These are phyloP conservation scores for Axea sp. DNA, from an alignment of 2,888 invertebrate species.

Conservation along the genomic window DNA sequence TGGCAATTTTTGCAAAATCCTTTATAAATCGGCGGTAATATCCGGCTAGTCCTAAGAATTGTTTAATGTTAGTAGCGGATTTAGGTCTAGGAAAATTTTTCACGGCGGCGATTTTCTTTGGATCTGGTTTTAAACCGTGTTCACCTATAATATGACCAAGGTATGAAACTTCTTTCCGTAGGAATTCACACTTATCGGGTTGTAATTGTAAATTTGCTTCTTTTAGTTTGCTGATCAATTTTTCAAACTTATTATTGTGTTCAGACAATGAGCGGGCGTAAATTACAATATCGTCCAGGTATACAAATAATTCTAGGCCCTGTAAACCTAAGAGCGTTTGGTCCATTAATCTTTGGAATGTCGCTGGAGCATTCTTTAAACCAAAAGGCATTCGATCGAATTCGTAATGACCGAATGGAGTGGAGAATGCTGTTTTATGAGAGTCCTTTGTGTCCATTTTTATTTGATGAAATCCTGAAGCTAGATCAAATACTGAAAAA, in stretches of 20 bases:
- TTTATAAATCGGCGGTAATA: constrained; percentile 70
- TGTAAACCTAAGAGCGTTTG: constrained; percentile 68
- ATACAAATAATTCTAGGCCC: constrained; percentile 51
- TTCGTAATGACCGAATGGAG: too few relatives aligned
- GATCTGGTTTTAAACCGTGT: constrained; percentile 65
- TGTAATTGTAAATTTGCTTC: neutral
- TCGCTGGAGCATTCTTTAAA: too few relatives aligned
- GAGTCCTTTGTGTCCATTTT: too few relatives aligned
- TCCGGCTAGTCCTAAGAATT: constrained; percentile 63
- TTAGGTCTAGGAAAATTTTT: constrained; percentile 55
- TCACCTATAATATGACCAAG: constrained; percentile 66
- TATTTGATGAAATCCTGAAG: too few relatives aligned
- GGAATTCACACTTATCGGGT: too few relatives aligned
- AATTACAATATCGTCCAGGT: constrained; percentile 48
- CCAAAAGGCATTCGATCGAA: constrained; percentile 45
- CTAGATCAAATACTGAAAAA: too few relatives aligned
- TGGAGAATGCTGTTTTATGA: too few relatives aligned
- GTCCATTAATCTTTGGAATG: constrained; percentile 70
- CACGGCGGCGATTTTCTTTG: constrained; percentile 61
- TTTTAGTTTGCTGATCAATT: neutral
- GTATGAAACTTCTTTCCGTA: constrained; percentile 54
- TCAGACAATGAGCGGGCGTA: neutral
- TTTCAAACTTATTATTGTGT: constrained; percentile 6
- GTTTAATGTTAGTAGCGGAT: constrained; percentile 53
- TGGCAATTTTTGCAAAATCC: constrained; percentile 57